Base-by-base conservation (phyloP, 2,888 invertebrate genomes). In the Eupithecia vulgata region DNA sequence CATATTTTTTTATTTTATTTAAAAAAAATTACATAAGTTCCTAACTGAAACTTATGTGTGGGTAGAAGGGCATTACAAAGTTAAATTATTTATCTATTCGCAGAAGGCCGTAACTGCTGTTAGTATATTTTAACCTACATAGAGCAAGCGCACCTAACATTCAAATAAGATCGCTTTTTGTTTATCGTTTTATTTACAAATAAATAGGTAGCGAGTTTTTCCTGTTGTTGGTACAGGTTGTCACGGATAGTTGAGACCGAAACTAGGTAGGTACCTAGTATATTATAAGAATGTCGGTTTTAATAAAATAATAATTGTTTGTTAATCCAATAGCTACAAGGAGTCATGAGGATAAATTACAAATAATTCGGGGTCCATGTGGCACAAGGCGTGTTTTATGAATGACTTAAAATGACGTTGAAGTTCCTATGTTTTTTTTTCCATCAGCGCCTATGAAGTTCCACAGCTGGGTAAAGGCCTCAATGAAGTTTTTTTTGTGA, bases 181-280 rank as follows among this genome's bases (percentile, higher is more conserved):
- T 52, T 57, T 25, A 57, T 57, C 57, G 5, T 12, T 57, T 57
- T 25, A 57, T 57, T 57, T 25, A 57, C 57, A 57, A 57, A 57
- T 57, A 57, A 25, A 57, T 57, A n/a, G n/a, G n/a, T n/a, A 57
- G 21, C 5, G 25, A 57, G 57, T 25, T 57, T 57, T 57, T 57
- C 57, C 57, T 57, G 21, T 52, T 52, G 8, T 57, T 25, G 25
- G 21, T 25, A 25, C 25, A 45, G n/a, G 45, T 45, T 45, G 45
- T n/a, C 17, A 7, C 45, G 25, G 21, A 21, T 10, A 52, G n/a
- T 8, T 48, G 48, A 21, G 10, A 21, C 48, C 48, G 5, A 13
- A 25, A 12, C 13, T 57, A 21, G 8, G 52, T 52, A 52, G 21
- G 8, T 48, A n/a, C 1, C 52, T 57, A 21, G n/a, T n/a, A n/a